Conservation (phyloP, 2,888 invertebrate genomes). For the Plebejus melissa region DNA sequence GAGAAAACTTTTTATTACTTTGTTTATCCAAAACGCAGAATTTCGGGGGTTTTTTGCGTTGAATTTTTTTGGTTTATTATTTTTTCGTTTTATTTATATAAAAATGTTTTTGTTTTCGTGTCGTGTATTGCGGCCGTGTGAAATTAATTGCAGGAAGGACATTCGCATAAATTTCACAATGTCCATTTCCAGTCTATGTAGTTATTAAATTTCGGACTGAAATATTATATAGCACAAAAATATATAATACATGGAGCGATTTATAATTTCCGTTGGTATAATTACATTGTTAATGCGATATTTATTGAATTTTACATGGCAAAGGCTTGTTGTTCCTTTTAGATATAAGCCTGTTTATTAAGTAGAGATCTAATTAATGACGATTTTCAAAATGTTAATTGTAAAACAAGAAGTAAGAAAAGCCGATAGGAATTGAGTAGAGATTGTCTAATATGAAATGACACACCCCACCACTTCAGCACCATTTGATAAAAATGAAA, state of each 20-base stretch:
- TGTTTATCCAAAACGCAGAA: conserved; percentile 2
- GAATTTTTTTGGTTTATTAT: conserved; percentile 1
- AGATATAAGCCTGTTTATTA: too few relatives aligned
- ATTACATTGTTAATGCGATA: not conserved
- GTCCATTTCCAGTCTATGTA: not conserved
- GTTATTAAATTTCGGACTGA: not conserved
- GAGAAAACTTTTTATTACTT: conserved; percentile 12
- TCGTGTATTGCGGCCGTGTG: not conserved
- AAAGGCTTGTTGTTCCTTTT: not conserved
- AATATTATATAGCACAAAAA: not conserved
- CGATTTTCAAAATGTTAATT: too few relatives aligned
- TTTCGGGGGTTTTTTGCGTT: not conserved
- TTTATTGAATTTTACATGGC: not conserved
- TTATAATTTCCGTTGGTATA: not conserved
- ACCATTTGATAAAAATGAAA: too few relatives aligned
- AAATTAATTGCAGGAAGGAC: conserved; percentile 8
- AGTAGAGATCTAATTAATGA: too few relatives aligned
- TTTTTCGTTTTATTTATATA: conserved; percentile 4
- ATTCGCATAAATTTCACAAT: conserved; percentile 5
- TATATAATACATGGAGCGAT: not conserved
- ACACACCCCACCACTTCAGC: too few relatives aligned
- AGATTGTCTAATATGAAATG: too few relatives aligned
- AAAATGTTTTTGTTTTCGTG: conserved; percentile 5
- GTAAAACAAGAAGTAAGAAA: too few relatives aligned
- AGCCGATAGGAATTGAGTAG: too few relatives aligned